Evolutionary conservation across 2,888 invertebrate genomes (phyloP).

Genomic region (Drosophila trichaetosa): DNA sequence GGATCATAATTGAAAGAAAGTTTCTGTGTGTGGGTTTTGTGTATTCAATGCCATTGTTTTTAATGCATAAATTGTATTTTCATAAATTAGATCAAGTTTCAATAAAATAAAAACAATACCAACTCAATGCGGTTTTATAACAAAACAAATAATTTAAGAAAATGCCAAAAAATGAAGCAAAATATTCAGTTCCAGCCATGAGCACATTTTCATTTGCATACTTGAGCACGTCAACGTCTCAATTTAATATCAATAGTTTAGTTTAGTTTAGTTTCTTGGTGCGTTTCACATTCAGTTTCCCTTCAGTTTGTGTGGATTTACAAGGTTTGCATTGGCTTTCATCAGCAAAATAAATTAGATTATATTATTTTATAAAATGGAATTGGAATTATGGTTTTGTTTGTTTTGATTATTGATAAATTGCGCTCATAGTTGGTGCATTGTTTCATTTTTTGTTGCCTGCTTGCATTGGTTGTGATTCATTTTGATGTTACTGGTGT

Average conservation of each 20-base stretch:
- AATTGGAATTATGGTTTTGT: slow-evolving; percentile 11
- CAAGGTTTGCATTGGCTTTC: background rate
- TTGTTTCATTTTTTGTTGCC: slow-evolving; percentile 28
- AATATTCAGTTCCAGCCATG: slow-evolving; percentile 31
- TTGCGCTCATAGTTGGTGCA: slow-evolving; percentile 44
- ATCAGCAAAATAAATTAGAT: background rate
- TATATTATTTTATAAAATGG: background rate
- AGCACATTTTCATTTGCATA: slow-evolving; percentile 26
- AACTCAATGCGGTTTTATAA: slow-evolving; percentile 37
- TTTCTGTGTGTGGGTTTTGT: slow-evolving; percentile 40
- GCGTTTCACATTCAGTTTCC: slow-evolving; percentile 26
- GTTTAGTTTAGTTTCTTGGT: slow-evolving; percentile 7
- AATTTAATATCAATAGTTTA: slow-evolving; percentile 33
- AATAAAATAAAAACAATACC: slow-evolving; percentile 15
- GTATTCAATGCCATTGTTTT: slow-evolving; percentile 49
- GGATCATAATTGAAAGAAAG: slow-evolving; percentile 47
- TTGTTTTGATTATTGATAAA: slow-evolving; percentile 20
- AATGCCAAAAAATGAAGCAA: slow-evolving; percentile 43
- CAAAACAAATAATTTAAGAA: slow-evolving; percentile 39
- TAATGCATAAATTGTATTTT: slow-evolving; percentile 38
- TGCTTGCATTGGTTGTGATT: slow-evolving; percentile 31
- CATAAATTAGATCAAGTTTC: slow-evolving; percentile 49
- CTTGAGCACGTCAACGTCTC: slow-evolving; percentile 4
- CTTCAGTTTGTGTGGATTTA: slow-evolving; percentile 12
- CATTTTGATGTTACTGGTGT: slow-evolving; percentile 2